Conservation (phyloP, 2,113 vertebrate genomes). For the Istiophorus platypterus region DNA sequence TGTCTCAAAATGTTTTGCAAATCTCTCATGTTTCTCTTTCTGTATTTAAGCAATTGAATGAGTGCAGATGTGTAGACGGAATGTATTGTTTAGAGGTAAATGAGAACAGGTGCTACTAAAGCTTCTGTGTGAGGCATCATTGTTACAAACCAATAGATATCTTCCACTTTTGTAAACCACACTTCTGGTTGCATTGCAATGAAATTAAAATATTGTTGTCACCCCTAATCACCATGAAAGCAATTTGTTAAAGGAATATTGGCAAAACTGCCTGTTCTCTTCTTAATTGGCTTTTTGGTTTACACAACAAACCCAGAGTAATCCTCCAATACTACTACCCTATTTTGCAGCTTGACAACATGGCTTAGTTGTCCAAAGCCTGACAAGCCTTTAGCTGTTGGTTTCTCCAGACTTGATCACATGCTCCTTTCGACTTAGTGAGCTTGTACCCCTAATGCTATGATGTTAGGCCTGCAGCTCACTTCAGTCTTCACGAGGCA, state of each 20-base stretch:
- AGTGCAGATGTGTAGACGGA: not conserved
- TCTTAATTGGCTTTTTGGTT: not conserved
- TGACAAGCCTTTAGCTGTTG: conserved; percentile 1
- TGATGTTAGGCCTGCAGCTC: not conserved
- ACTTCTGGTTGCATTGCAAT: not conserved
- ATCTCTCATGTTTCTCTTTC: not conserved
- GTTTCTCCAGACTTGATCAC: conserved; percentile 46
- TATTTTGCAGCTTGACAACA: not conserved
- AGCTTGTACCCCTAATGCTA: not conserved
- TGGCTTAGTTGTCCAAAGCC: not conserved
- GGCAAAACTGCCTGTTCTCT: not conserved
- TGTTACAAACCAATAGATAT: not conserved
- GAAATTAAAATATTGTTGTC: not conserved
- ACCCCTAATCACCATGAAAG: not conserved
- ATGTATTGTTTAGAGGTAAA: not conserved
- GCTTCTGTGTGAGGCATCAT: not conserved
- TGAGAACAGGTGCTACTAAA: not conserved
- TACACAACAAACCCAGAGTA: not conserved
- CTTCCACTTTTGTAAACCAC: not conserved
- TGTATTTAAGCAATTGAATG: not conserved
- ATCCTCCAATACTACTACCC: not conserved
- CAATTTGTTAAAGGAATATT: not conserved
- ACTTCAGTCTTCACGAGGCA: not conserved
- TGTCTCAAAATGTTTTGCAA: not conserved
- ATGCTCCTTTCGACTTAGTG: conserved; percentile 22